These are phyloP conservation scores for Aulostomus chinensis DNA, from an alignment of 2,797 vertebrate genomes.

Conservation along the genomic window DNA sequence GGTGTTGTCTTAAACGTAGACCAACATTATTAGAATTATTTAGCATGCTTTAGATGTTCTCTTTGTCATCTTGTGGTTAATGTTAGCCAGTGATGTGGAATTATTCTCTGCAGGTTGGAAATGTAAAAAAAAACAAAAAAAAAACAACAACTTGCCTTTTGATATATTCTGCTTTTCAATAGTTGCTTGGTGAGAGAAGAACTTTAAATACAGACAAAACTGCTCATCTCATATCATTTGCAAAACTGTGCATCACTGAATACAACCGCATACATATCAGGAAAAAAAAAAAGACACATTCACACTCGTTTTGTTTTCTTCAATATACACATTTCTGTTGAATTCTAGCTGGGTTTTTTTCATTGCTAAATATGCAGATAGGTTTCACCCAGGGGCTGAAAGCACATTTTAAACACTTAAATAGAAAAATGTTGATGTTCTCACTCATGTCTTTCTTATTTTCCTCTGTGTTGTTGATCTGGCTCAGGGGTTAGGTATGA, in stretches of 20 bases:
- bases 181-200: not conserved
- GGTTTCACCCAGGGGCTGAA: slow-evolving; percentile 60
- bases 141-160: no score
- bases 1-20: no score
- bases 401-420: slow-evolving; percentile 60
- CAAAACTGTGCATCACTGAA: not conserved
- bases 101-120: no score
- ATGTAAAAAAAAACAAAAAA: no score
- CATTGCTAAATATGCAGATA: slow-evolving; percentile 54
- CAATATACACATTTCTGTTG: slow-evolving; percentile 23
- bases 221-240: not conserved
- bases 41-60: no score
- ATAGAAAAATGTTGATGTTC: slow-evolving; percentile 64
- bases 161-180: not conserved
- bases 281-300: slow-evolving; percentile 1
- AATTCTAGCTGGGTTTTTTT: slow-evolving; percentile 25
- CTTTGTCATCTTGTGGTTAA: no score
- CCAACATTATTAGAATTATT: no score
- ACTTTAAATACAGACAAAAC: not conserved
- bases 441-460: slow-evolving; percentile 62
- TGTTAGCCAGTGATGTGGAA: no score
- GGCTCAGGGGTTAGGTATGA: slow-evolving; percentile 73
- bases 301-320: slow-evolving; percentile 20
- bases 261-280: not conserved
- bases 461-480: slow-evolving; percentile 66